These are phyloP conservation scores for Coracias cyanogaster DNA, from an alignment of 2,797 vertebrate species.

Conservation along the genomic window DNA sequence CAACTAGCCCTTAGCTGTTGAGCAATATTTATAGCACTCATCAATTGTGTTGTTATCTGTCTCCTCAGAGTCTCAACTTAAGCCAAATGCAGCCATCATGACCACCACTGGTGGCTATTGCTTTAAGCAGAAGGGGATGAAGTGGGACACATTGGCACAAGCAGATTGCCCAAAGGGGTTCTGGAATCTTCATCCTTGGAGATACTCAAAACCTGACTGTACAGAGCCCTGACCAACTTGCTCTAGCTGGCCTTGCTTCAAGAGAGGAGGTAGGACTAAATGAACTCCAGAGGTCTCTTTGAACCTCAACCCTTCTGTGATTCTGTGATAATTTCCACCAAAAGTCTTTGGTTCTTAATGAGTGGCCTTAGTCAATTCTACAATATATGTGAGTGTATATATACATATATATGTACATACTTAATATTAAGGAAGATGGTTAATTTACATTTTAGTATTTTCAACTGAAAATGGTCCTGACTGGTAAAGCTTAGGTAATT, in stretches of 20 bases:
- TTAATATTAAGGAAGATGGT: not conserved
- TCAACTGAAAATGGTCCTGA: not conserved
- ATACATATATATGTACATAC: not conserved
- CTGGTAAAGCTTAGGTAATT: not conserved
- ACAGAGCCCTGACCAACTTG: not conserved
- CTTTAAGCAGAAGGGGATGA: not conserved
- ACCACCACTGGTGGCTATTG: not conserved
- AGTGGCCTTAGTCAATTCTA: not conserved
- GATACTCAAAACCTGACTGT: too few relatives aligned
- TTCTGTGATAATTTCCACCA: not conserved
- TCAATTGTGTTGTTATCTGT: not conserved
- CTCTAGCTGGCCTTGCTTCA: not conserved
- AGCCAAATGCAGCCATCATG: not conserved
- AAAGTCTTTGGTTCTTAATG: not conserved
- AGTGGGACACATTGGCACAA: not conserved
- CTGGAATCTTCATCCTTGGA: not conserved
- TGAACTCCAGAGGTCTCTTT: not conserved
- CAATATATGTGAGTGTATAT: accelerated
- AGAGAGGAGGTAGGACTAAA: not conserved
- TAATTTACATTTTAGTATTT: not conserved
- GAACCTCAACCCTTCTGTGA: not conserved
- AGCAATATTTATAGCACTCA: not conserved
- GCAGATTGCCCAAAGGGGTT: not conserved
- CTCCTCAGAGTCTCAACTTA: not conserved
- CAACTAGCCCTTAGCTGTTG: not conserved